A percentile compares a stretch with the other conserved stretches of the same genome.
Evolutionary conservation across 1,140 invertebrate species (phyloP).

Genomic region (Saccostrea glomerata): DNA sequence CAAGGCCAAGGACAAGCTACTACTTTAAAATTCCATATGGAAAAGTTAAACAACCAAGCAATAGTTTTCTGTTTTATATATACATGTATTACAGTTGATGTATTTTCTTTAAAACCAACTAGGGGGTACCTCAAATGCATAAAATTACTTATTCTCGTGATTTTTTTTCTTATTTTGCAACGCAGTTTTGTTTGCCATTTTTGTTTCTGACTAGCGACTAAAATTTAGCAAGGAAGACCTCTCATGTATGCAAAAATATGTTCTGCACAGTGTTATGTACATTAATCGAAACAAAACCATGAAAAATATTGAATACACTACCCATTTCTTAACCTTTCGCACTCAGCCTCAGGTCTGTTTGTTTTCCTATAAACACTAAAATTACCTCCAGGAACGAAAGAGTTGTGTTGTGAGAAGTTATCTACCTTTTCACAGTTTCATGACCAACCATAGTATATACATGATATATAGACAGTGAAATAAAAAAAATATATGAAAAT

Average conservation of each 20-base stretch:
- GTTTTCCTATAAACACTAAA: slow-evolving; percentile 1
- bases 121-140: not conserved
- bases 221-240: not conserved
- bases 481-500: too few relatives aligned
- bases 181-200: not conserved
- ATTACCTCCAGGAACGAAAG: not conserved
- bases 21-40: not conserved
- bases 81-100: too few relatives aligned
- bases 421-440: not conserved
- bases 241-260: not conserved
- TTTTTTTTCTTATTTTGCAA: not conserved
- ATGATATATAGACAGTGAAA: too few relatives aligned
- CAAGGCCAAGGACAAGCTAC: not conserved
- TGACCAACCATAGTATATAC: too few relatives aligned
- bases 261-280: not conserved
- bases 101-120: not conserved
- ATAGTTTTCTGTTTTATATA: not conserved
- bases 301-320: not conserved
- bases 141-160: not conserved
- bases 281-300: not conserved
- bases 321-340: slow-evolving; percentile 14
- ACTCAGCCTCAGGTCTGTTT: not conserved
- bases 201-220: not conserved
- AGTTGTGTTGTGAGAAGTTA: not conserved
- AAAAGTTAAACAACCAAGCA: not conserved